Evolutionary conservation across 2,113 vertebrate species (phyloP).

Genomic region (Melierax canorus): DNA sequence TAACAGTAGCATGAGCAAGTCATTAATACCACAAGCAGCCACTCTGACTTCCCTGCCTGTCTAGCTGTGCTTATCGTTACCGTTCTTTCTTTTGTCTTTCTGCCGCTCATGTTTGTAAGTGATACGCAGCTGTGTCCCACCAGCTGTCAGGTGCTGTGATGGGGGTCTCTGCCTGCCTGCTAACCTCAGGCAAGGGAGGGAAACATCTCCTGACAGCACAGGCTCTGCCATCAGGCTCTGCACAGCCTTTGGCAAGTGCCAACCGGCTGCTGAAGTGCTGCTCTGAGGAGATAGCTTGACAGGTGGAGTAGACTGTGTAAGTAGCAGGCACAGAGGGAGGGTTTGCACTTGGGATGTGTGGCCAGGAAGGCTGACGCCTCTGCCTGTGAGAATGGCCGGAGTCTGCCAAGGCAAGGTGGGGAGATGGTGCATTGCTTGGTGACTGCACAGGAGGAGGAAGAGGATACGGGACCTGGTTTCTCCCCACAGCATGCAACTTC

Average conservation of each 20-base stretch:
- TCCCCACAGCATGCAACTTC: neutral
- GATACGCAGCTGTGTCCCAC: neutral
- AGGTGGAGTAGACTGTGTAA: neutral
- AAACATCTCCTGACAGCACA: neutral
- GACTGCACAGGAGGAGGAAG: neutral
- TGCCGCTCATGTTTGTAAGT: neutral
- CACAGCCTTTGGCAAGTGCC: neutral
- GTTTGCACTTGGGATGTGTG: accelerated
- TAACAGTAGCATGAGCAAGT: neutral
- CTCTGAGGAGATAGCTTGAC: neutral
- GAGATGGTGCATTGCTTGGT: neutral
- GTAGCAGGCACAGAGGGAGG: neutral
- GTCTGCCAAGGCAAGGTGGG: neutral
- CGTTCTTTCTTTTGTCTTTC: neutral
- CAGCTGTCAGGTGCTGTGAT: neutral
- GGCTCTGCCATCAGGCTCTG: neutral
- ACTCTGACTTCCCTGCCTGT: neutral
- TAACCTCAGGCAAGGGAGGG: neutral
- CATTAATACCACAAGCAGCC: neutral
- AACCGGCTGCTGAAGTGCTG: neutral
- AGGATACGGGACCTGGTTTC: neutral
- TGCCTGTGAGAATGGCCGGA: neutral
- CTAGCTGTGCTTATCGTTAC: neutral
- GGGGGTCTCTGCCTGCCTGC: neutral
- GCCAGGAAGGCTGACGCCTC: neutral